Base-by-base conservation (phyloP, 2,113 vertebrate species). In the Raja brachyura region DNA sequence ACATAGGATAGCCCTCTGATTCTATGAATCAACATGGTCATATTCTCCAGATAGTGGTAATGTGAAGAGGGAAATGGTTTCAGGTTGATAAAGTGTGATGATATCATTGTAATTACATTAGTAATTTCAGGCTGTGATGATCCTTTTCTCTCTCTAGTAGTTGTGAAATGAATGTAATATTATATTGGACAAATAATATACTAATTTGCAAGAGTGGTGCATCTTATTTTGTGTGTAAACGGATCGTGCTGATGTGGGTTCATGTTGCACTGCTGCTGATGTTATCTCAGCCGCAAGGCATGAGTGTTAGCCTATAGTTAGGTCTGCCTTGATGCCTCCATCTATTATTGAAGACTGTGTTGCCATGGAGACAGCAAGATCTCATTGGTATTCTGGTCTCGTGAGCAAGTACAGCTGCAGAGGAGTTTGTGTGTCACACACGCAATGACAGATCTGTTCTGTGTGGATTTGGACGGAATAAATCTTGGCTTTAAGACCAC, bases 311-410 rank as follows among this genome's bases (percentile, higher is more conserved):
- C 68, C 68, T 39, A 28, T 54, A 22, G 28, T 39, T 33, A 92
- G 90, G 66, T 7, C 33, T 39, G 10, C 39, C 66, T 22, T 14
- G 10, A 28, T 70, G 33, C n/a, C 86, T 70, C 66, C 14, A n/a
- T 90, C 31, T 68, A 73, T 92, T 73, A 92, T 73, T 73, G 68
- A 73, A 92, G 90, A 92, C 68, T 22, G 28, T 20, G 63, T 92
- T 73, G 90, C 68, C 66, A 92, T 92, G 90, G 90, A 20, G 33
- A 92, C 90, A 25, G 90, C 66, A 92, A 73, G 66, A 92, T 92
- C 90, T 92, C 90, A 92, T 92, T 73, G 90, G 90, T 92, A 92
- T 92, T 92, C 90, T 92, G 68, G 66, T 39, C 68, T 92, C 11
- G 90, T 48, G 66, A 92, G 90, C 66, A 73, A 73, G 39, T 92